Evolutionary conservation across 1,140 invertebrate species (phyloP).

Genomic region (Dinoponera quadriceps): DNA sequence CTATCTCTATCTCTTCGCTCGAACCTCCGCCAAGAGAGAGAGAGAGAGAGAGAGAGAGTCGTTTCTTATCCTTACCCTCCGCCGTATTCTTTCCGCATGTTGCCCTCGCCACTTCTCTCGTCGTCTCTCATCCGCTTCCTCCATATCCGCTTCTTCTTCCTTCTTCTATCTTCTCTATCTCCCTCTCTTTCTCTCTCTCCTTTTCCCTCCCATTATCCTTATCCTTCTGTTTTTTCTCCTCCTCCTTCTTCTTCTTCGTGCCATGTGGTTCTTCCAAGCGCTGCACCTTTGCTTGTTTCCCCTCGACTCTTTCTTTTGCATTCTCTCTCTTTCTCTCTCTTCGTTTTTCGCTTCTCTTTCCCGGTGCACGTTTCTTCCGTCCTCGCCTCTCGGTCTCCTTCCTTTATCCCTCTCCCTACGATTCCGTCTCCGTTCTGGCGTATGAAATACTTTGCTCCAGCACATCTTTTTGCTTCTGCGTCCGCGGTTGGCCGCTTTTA

Average conservation of each 20-base stretch:
- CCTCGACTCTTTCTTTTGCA: constrained; percentile 10
- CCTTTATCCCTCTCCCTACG: background rate
- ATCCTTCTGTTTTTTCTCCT: constrained; percentile 20
- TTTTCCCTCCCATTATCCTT: constrained; percentile 4
- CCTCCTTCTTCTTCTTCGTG: constrained; percentile 27
- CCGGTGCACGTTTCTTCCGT: constrained; percentile 20
- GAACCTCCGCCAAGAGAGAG: background rate
- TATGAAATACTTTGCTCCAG: constrained; percentile 77
- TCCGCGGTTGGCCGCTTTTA: constrained; percentile 73
- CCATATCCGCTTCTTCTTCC: constrained; percentile 54
- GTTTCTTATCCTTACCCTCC: constrained; percentile 4
- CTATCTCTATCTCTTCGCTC: background rate
- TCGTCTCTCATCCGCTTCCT: constrained; percentile 65
- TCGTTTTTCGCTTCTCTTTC: background rate
- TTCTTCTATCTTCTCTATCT: constrained; percentile 29
- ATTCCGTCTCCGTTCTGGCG: constrained; percentile 42
- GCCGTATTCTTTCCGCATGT: constrained; percentile 63
- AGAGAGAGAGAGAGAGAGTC: too few species aligned
- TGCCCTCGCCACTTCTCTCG: constrained; percentile 60
- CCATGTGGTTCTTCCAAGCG: constrained; percentile 31
- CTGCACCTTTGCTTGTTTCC: constrained; percentile 36
- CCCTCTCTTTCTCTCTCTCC: background rate
- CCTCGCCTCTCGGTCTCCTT: constrained; percentile 11
- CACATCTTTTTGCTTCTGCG: constrained; percentile 67
- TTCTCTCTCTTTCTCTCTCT: background rate